Percentiles rank a stretch among this genome's conserved stretches.
Conservation (phyloP, 2,113 vertebrate species). For the Pelecanus crispus region DNA sequence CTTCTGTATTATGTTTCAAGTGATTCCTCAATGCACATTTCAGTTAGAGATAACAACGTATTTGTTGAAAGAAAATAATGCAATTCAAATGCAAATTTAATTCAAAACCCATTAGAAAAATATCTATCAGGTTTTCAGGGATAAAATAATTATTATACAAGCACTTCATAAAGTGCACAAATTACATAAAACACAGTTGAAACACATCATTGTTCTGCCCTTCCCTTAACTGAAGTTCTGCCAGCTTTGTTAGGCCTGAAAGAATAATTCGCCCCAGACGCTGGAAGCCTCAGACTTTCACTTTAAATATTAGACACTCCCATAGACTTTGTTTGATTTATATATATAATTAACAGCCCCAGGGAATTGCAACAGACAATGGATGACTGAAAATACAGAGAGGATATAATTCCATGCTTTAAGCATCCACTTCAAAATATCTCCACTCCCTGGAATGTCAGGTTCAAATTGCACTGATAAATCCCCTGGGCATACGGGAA, state of each 20-base stretch:
- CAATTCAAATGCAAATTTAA: constrained; percentile 47
- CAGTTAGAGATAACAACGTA: constrained; percentile 8
- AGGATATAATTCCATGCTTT: constrained; percentile 27
- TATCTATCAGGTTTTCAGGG: not conserved
- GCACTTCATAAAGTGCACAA: not conserved
- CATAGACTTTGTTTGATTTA: constrained; percentile 30
- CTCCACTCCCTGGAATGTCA: constrained; percentile 12
- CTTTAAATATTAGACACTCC: constrained; percentile 50
- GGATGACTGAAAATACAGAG: constrained; percentile 7
- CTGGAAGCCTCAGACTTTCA: constrained; percentile 51
- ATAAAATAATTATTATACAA: constrained; percentile 20
- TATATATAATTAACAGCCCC: constrained; percentile 39
- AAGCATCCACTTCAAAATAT: constrained; percentile 35
- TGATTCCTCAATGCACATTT: constrained; percentile 49
- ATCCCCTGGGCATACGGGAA: not conserved
- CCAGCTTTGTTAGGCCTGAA: constrained; percentile 52
- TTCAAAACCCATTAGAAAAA: constrained; percentile 26
- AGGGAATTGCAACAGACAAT: constrained; percentile 39
- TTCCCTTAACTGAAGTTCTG: constrained; percentile 40
- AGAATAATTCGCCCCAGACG: not conserved
- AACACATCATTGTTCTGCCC: constrained; percentile 23
- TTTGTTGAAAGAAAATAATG: constrained; percentile 20
- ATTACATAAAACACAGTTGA: constrained; percentile 39
- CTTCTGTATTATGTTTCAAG: constrained; percentile 63
- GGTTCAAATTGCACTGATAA: constrained; percentile 13